Base-by-base conservation (phyloP, 2,113 vertebrate species). In the Odobenus rosmarus region DNA sequence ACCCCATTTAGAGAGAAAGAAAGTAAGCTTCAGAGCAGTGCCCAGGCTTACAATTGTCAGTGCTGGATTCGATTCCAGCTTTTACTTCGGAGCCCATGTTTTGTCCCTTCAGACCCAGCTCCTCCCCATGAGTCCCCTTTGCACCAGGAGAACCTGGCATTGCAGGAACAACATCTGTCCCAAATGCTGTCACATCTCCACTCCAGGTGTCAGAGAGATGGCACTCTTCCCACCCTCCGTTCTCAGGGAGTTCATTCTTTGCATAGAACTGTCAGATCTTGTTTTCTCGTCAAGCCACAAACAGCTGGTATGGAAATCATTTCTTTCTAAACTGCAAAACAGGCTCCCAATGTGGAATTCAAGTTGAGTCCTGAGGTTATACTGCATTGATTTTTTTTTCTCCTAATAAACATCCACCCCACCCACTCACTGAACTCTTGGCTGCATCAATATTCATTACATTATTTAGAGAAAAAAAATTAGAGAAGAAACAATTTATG, bases 361-460 rank as follows among this genome's bases (percentile, higher is more conserved):
- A 85, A 81, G 87, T 28, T 23, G n/a, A 92, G 31, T 74, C 93
- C 83, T 81, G 76, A 88, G 49, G 69, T 95, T 76, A 69, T 14
- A 46, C 61, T 8, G 4, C 28, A 49, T 53, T 36, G 96, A 88
- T 89, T 93, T 84, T 91, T 93, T 89, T 72, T 51, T 39, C 55
- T 84, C 46, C 57, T 86, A 95, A 84, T 88, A 90, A 96, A 19
- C 74, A 90, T 81, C 55, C 62, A 85, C 76, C 76, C 72, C 51
- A 93, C 69, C 93, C 72, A 93, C 51, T 88, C 74, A 61, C 13
- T 62, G 71, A 85, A 57, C 18, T 84, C 88, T 36, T 42, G 79
- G 31, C 76, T 74, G 5, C 84, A 90, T 97, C 84, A 39, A 90
- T 95, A 95, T 74, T 96, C 84, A 86, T 96, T 92, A 96, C 36